phyloP scores from a whole-genome alignment of 2,888 invertebrate species.

The Dichetophora obliterata region DNA sequence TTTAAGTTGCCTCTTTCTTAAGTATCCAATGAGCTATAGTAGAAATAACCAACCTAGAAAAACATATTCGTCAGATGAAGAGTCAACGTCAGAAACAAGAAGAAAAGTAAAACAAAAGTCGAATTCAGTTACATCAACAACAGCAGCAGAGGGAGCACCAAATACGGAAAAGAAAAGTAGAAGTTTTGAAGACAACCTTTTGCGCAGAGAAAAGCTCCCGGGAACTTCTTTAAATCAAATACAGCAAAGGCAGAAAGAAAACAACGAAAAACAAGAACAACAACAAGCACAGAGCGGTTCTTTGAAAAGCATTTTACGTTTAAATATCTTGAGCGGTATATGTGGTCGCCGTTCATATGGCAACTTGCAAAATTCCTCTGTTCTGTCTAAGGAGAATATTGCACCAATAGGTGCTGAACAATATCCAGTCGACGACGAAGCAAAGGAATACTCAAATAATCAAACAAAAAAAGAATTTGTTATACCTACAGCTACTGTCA shows the following conservation, averaged over 20 bases:
- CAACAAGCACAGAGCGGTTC: not conserved
- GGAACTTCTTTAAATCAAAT: not conserved
- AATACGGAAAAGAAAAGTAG: conserved; percentile 36
- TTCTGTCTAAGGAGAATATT: not conserved
- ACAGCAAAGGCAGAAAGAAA: not conserved
- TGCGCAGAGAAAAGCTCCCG: not conserved
- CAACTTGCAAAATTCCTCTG: conserved; percentile 39
- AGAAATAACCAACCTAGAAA: conserved; percentile 40
- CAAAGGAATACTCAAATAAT: not conserved
- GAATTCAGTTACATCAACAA: not conserved
- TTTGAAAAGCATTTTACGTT: conserved; percentile 46
- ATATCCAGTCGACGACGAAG: not conserved
- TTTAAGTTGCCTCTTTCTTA: not conserved
- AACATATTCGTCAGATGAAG: conserved; percentile 45
- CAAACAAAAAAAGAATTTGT: conserved; percentile 4
- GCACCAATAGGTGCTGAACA: not conserved
- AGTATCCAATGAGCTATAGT: conserved; percentile 43
- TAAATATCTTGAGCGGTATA: conserved; percentile 53
- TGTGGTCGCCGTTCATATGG: conserved; percentile 53
- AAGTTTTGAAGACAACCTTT: conserved; percentile 31
- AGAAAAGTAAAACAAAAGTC: not conserved
- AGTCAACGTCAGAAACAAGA: conserved; percentile 14
- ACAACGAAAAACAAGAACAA: not conserved
- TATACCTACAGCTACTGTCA: conserved; percentile 18
- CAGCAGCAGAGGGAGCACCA: conserved; percentile 30